Evolutionary conservation across 2,113 vertebrate species (phyloP).

Genomic region (Parus major): DNA sequence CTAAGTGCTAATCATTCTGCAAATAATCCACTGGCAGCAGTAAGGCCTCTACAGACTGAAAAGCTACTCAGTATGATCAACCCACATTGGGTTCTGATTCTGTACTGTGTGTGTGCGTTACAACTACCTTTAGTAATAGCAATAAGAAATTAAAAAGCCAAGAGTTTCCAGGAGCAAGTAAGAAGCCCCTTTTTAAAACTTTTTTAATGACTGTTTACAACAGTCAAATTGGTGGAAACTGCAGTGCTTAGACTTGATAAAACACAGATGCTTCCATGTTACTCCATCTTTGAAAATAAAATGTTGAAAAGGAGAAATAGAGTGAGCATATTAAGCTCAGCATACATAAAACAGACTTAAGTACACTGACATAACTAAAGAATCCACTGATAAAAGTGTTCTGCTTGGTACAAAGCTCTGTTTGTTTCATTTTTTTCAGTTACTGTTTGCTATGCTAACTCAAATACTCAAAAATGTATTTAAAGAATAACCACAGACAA

Average conservation of each 20-base stretch:
- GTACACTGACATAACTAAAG: not conserved
- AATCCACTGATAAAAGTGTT: not conserved
- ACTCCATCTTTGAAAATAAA: not conserved
- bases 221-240: not conserved
- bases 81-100: not conserved
- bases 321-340: not conserved
- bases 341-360: not conserved
- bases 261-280: not conserved
- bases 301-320: not conserved
- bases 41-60: not conserved
- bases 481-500: not conserved
- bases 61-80: not conserved
- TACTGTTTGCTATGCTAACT: not conserved
- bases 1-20: not conserved
- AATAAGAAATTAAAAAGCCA: not conserved
- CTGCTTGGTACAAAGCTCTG: not conserved
- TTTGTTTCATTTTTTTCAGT: not conserved
- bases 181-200: not conserved
- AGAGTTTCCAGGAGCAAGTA: not conserved
- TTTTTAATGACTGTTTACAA: not conserved
- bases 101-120: not conserved
- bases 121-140: not conserved
- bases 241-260: not conserved
- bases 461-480: not conserved
- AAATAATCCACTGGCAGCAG: not conserved